Percentiles rank a stretch among this genome's conserved stretches.
Evolutionary conservation across 2,888 invertebrate species (phyloP).

Genomic region (Cyclophora punctaria): DNA sequence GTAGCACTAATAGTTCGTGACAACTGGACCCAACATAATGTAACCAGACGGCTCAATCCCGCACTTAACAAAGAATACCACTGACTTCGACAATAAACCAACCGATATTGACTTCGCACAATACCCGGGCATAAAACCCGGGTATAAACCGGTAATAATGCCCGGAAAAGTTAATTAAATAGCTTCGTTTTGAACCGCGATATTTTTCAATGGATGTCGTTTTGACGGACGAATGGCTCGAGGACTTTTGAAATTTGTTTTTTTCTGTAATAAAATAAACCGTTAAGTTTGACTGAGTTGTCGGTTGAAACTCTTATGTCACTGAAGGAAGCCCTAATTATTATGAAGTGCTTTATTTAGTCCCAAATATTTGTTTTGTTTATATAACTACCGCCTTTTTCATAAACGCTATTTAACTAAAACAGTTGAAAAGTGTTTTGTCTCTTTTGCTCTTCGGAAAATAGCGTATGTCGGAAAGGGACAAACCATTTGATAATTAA

Average conservation of each 20-base stretch:
- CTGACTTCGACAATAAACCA: conserved; percentile 51
- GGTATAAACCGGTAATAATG: conserved; percentile 55
- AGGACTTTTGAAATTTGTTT: neutral
- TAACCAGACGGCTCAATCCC: conserved; percentile 9
- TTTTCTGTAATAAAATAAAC: conserved; percentile 12
- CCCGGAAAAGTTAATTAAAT: conserved; percentile 61
- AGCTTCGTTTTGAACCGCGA: conserved; percentile 41
- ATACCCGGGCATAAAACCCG: conserved; percentile 51
- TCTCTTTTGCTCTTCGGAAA: too few relatives aligned
- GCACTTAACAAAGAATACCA: conserved; percentile 43
- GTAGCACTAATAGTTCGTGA: conserved; percentile 12
- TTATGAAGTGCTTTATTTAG: too few relatives aligned
- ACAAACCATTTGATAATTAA: too few relatives aligned
- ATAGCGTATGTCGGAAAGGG: too few relatives aligned
- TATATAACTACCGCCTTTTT: too few relatives aligned
- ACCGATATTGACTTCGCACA: conserved; percentile 62
- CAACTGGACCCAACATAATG: conserved; percentile 17
- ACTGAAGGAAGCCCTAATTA: too few relatives aligned
- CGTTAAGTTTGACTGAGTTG: conserved; percentile 1
- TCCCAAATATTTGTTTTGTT: too few relatives aligned
- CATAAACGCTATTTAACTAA: too few relatives aligned
- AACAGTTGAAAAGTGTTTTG: too few relatives aligned
- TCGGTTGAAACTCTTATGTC: too few relatives aligned
- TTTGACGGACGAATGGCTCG: conserved; percentile 23
- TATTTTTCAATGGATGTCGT: conserved; percentile 50